phyloP scores from a whole-genome alignment of 2,113 vertebrate genomes.

The Spizaetus ornatus region DNA sequence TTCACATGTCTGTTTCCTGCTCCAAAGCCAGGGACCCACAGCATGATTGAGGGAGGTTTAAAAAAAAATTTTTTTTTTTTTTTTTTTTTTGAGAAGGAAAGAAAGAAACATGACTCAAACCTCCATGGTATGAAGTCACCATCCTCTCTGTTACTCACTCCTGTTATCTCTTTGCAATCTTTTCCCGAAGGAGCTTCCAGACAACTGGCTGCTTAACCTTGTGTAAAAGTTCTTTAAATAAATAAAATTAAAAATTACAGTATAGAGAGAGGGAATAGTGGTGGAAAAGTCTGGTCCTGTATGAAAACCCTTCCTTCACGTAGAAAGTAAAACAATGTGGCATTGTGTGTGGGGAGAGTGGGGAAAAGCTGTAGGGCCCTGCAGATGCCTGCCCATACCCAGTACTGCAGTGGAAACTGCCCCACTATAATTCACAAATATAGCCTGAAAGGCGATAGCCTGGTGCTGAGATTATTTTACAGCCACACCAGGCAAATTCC shows the following conservation, averaged over 20 bases:
- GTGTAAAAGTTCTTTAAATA: neutral
- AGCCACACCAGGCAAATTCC: slow-evolving; percentile 46
- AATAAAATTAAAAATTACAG: neutral
- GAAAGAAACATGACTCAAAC: slow-evolving; percentile 28
- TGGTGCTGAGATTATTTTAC: slow-evolving; percentile 70
- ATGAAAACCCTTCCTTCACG: slow-evolving; percentile 36
- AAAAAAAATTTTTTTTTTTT: neutral
- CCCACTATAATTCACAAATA: slow-evolving; percentile 70
- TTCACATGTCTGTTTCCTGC: neutral
- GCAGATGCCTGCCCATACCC: slow-evolving; percentile 44
- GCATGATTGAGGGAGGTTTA: neutral
- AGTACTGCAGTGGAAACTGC: slow-evolving; percentile 17
- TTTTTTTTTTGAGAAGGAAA: slow-evolving; percentile 26
- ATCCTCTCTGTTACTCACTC: slow-evolving; percentile 70
- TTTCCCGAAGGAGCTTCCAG: slow-evolving; percentile 66
- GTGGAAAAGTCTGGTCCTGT: slow-evolving; percentile 5
- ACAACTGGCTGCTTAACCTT: slow-evolving; percentile 71
- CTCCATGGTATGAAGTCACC: slow-evolving; percentile 42
- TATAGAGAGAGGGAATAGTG: neutral
- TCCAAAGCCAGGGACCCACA: neutral
- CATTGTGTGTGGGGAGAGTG: neutral
- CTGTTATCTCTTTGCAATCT: slow-evolving; percentile 67
- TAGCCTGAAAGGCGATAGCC: slow-evolving; percentile 72
- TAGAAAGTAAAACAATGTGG: slow-evolving; percentile 75
- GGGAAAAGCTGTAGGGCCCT: neutral